Base-by-base conservation (phyloP, 1,140 invertebrate species). In the Drosophila ambigua region DNA sequence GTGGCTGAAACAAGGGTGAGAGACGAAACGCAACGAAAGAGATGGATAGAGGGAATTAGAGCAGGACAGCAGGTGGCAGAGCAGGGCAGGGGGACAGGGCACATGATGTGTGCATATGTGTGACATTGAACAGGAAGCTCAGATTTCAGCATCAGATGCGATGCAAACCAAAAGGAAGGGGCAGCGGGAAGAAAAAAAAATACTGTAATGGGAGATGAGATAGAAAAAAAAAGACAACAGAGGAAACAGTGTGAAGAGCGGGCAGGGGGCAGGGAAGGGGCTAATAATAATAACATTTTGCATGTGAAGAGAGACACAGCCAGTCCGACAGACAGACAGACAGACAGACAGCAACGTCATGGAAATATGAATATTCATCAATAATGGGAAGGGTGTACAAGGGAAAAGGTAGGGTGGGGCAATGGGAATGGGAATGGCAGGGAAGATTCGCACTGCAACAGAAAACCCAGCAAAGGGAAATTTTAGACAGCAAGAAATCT, bases 61-160 rank as follows among this genome's bases (percentile, higher is more conserved):
- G 35, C 35, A 39, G 11, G 35, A 13, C 35, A 39, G 35, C 35
- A 39, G 35, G 35, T 39, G 35, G 11, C 35, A 7, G 26, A 4
- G 23, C 4, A 31, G 31, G 4, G 31, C 2, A 31, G 28, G 2
- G 7, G 9, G 7, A 7, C 7, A 3, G 28, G 6, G 2, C 28
- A 28, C 28, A 44, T 57, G 20, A 20, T 20, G 20, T 20, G 41
- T 77, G 55, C 63, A 50, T 46, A 23, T 73, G 23, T 39, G 50
- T 66, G 83, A 61, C 82, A 87, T 87, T 87, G 82, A 83, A 88
- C 75, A 87, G 83, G 83, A 87, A 88, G 79, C 83, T 87, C 83
- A 59, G 72, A 83, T 87, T 87, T 87, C 82, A 83, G 54, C 64
- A 62, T 57, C 43, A 84, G 62, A 85, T 87, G 65, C 71, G 62